Evolutionary conservation across 2,888 invertebrate genomes (phyloP), one percentile per base, ranked within the genome.

Genomic region (Tanypteryx hageni): DNA sequence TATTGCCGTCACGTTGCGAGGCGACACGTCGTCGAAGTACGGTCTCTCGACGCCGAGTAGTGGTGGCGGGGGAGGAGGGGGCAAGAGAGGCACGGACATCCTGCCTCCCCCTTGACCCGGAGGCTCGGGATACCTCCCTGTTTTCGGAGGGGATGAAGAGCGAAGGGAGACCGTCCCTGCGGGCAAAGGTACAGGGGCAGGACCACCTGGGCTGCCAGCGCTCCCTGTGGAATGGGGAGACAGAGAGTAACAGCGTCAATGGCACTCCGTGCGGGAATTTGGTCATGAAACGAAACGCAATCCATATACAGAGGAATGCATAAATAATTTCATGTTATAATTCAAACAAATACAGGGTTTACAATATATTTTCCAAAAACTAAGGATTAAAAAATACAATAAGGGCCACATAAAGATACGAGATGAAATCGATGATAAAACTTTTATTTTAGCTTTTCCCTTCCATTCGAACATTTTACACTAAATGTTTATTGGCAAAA

Each of bases 21-120:
- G 97, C 9, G 97, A 97, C 93, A 98, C 96, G 95, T 98, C 98
- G 95, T 98, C 98, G 95, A 98, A 98, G 95, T 97, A 98, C 8
- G 98, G 98, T 94, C 97, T 96, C 94, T 97, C 97, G 58, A 93
- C 91, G 5, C 84, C 92, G 44, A 84, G 85, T 0, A 85, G 68
- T 9, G 85, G 92, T 14, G 84, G 85, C 44, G 92, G 86, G 9
- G 89, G 89, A 18, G 89, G 89, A 11, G 89, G 89, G 13, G 89
- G 89, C n/a, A 89, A 64, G 31, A 89, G 64, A 8, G 89, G 89
- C 61, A 89, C 89, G 11, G 89, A 64, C 89, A 89, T 61, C 89
- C 89, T 31, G 18, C 64, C 64, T n/a, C 89, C 18, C 0, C 89
- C 86, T 27, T 86, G 86, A 31, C 59, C 64, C 64, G 89, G 89